Conservation (phyloP, 2,113 vertebrate genomes). For the Sinocyclocheilus maitianheensis region DNA sequence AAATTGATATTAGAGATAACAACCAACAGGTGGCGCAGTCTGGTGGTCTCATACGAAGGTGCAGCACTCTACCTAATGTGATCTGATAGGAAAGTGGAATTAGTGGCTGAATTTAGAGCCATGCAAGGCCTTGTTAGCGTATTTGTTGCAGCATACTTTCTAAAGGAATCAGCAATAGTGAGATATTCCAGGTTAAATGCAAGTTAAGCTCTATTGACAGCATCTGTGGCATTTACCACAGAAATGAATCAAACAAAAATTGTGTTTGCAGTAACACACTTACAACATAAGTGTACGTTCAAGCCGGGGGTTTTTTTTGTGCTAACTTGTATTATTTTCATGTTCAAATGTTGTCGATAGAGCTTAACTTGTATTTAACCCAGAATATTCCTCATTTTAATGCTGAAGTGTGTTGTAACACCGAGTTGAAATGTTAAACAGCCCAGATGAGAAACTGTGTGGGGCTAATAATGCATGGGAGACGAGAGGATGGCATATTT, state of each 20-base stretch:
- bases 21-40: neutral
- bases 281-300: neutral
- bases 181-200: slow-evolving; percentile 5
- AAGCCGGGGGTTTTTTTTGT: neutral
- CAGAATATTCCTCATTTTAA: slow-evolving; percentile 14
- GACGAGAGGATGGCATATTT: too few relatives aligned
- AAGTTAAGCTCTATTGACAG: neutral
- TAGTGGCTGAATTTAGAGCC: neutral
- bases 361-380: slow-evolving; percentile 18
- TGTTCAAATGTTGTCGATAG: slow-evolving; percentile 3
- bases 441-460: too few relatives aligned
- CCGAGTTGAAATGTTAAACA: too few relatives aligned
- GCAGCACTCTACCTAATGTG: neutral
- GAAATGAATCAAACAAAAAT: neutral
- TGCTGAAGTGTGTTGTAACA: neutral
- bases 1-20: neutral
- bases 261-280: neutral
- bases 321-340: neutral
- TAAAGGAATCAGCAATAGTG: neutral
- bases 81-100: neutral
- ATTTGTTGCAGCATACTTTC: neutral
- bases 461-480: too few relatives aligned
- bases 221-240: neutral
- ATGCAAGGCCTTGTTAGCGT: neutral
- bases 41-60: neutral